These are phyloP conservation scores for Actinemys pallida DNA, from an alignment of 2,113 vertebrate species.

Conservation along the genomic window DNA sequence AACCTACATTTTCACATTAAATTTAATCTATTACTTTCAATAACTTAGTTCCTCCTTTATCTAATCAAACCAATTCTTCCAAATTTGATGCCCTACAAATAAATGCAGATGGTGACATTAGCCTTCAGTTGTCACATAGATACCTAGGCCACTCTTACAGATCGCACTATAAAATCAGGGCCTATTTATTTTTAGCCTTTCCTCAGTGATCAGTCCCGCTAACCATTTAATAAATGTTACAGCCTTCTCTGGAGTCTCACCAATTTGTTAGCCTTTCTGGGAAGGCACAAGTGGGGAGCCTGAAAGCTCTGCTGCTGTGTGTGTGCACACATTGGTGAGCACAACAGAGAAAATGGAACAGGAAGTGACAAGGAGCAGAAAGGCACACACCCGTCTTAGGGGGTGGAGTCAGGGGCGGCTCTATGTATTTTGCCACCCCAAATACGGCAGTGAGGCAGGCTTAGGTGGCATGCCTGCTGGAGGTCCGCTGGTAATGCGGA, in stretches of 20 bases:
- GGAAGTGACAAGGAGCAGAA: neutral
- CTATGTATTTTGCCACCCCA: too few species aligned
- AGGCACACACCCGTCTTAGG: rapidly evolving
- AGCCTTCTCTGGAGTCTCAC: neutral
- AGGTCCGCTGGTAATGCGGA: too few species aligned
- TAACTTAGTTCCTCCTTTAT: neutral
- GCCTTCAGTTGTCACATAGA: neutral
- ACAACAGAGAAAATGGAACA: neutral
- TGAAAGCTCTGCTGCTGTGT: neutral
- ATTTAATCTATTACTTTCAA: neutral
- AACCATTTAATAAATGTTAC: neutral
- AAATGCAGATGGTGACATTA: neutral
- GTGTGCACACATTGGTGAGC: neutral
- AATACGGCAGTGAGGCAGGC: too few species aligned
- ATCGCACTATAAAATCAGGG: neutral
- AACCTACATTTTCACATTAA: neutral
- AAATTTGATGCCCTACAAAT: neutral
- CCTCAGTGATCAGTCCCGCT: neutral
- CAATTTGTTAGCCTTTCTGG: neutral
- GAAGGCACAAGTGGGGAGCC: neutral
- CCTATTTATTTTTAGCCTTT: neutral
- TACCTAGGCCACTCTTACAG: neutral
- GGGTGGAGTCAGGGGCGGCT: neutral
- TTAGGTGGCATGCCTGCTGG: too few species aligned
- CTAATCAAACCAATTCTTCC: slow-evolving; percentile 38